Evolutionary conservation across 1,140 invertebrate species (phyloP), one percentile per base, ranked within the genome.

Genomic region (Battus philenor): DNA sequence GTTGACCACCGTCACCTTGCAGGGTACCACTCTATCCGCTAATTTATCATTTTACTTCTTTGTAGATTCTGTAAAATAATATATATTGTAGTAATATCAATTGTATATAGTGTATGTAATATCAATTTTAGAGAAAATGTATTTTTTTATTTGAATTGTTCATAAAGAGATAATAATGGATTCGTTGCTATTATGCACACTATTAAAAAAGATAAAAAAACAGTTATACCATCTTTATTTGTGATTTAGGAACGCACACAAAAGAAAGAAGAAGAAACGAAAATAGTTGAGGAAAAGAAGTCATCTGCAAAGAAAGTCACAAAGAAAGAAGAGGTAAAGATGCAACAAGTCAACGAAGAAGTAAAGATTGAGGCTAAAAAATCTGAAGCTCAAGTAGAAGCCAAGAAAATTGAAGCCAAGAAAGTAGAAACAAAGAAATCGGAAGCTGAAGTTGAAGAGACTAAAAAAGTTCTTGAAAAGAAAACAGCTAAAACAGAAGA

Each of bases 401-500:
- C 69, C 49, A 67, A 78, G 36, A 74, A 77, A 48, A 45, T 60
- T 10, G 67, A 80, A 54, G 46, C 47, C 2, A 69, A 78, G 38
- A 50, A 72, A 54, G 57, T 75, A 55, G 67, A 79, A 58, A 62
- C 52, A 13, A 80, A 76, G 52, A 71, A 87, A 52, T 79, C 85
- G 39, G 81, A 89, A 54, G 70, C 86, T 44, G 78, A 88, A 62
- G 62, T 81, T 20, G 76, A 86, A 50, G 81, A 88, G 33, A 68
- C 81, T 29, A 85, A 83, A 47, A 81, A 87, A 75, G 55, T 76
- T 15, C 66, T 87, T 9, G 77, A 89, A 66, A 86, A 89, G 61
- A 87, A 88, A 63, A 73, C 71, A 2, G 84, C 86, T 20, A 86
- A 87, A 51, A 86, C 85, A 43, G 83, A 83, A 67, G 83, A 86